Evolutionary conservation across 2,888 invertebrate species (phyloP), one percentile per base, ranked within the genome.

Genomic region (Eledona agricola): DNA sequence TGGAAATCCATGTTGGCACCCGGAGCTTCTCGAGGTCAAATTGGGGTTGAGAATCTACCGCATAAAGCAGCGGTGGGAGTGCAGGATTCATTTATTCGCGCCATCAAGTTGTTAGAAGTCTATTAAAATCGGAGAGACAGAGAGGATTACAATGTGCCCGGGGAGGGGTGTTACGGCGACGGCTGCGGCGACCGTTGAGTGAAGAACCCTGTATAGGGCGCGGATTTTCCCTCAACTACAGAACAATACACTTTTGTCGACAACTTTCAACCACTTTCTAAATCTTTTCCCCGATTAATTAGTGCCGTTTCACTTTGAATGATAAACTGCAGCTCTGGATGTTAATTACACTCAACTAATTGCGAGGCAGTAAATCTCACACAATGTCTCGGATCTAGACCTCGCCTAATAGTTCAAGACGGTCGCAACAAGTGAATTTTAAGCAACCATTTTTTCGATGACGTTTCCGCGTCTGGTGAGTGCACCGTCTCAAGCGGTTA

Each of bases 181-280:
- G 53, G 55, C 46, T 64, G 62, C 57, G 67, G 66, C 62, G 55
- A 45, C 58, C 54, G 61, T 58, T 69, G 71, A 73, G 72, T 72
- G 69, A 71, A 67, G 68, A 72, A 72, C 69, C 64, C 53, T 72
- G 72, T 72, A 66, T 63, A 59, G 57, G 57, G 54, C 42, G 55
- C 55, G 59, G 64, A 59, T 58, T 60, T 59, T 50, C 57, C 67
- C 69, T 52, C 72, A 64, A 63, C 66, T 62, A 75, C 75, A 75
- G 73, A 71, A 74, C 73, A 73, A 75, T 72, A 74, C 73, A 75
- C 74, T 75, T 73, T 70, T 71, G 70, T 66, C 65, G 65, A 66
- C 69, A 70, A 69, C 63, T 67, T 66, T 65, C 51, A 55, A 57
- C 51, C 57, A 57, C 62, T 65, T 61, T 57, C 56, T 59, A 57